Evolutionary conservation across 2,797 vertebrate species (phyloP).

Genomic region (Trematomus bernacchii): DNA sequence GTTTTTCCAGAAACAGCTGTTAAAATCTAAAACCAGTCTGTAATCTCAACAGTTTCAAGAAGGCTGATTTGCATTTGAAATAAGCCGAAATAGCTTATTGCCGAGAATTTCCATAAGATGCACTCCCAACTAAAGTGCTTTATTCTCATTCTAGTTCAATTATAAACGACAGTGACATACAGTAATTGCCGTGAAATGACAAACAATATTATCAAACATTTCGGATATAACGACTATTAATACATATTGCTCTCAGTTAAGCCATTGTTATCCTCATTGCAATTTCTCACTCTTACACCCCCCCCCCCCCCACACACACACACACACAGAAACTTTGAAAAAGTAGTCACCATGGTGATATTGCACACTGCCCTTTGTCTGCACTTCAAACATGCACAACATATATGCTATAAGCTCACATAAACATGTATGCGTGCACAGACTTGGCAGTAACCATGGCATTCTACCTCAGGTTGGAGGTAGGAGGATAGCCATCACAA

Average conservation of each 20-base stretch:
- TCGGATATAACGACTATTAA: slow-evolving; percentile 27
- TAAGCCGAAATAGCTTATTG: not conserved
- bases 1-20: slow-evolving; percentile 2
- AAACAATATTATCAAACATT: slow-evolving; percentile 9
- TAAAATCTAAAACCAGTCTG: not conserved
- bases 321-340: slow-evolving; percentile 43
- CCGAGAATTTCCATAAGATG: not conserved
- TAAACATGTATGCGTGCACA: not conserved
- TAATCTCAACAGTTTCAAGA: slow-evolving; percentile 4
- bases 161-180: slow-evolving; percentile 15
- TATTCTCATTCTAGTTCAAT: not conserved
- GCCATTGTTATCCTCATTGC: slow-evolving; percentile 16
- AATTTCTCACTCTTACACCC: slow-evolving; percentile 36
- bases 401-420: slow-evolving; percentile 3
- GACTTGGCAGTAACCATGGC: slow-evolving; percentile 55
- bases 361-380: slow-evolving; percentile 34
- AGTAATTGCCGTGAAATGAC: not conserved
- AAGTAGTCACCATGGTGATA: slow-evolving; percentile 71
- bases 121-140: not conserved
- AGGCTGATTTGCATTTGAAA: slow-evolving; percentile 14
- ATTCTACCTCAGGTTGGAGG: slow-evolving; percentile 52
- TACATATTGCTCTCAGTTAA: slow-evolving; percentile 34
- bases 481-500: slow-evolving; percentile 53
- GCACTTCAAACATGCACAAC: slow-evolving; percentile 18
- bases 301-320: slow-evolving; percentile 18